Conservation (phyloP, 2,113 vertebrate genomes). For the Ochotona princeps region DNA sequence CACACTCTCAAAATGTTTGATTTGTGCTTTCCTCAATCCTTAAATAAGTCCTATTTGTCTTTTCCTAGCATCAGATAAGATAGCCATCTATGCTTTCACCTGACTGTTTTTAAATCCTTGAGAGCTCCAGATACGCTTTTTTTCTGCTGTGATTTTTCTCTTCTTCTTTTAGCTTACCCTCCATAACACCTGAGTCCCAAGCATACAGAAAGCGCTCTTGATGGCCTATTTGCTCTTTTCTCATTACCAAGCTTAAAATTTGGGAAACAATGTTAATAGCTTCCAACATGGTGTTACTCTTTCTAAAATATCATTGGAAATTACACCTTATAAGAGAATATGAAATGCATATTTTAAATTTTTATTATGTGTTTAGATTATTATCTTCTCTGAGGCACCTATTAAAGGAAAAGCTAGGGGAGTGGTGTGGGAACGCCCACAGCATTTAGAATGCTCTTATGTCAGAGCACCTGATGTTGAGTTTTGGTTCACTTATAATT, state of each 20-base stretch:
- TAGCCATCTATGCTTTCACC: not conserved
- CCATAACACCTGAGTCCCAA: not conserved
- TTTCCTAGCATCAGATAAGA: not conserved
- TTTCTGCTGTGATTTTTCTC: conserved; percentile 27
- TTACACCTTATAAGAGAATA: conserved; percentile 4
- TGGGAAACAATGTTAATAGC: not conserved
- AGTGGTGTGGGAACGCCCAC: too few species aligned
- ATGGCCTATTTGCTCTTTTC: conserved; percentile 15
- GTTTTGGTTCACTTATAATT: too few species aligned
- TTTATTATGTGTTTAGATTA: conserved; percentile 11
- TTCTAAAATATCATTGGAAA: conserved; percentile 32
- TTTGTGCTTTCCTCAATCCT: conserved; percentile 27
- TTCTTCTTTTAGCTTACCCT: conserved; percentile 19
- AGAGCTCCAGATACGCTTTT: not conserved
- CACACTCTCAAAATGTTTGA: conserved; percentile 20
- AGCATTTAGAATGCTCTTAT: too few species aligned
- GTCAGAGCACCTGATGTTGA: too few species aligned
- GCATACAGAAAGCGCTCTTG: not conserved
- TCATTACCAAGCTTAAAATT: conserved; percentile 33
- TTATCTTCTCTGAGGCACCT: not conserved
- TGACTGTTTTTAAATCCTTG: conserved; percentile 27
- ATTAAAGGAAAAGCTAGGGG: conserved; percentile 25
- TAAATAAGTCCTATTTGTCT: conserved; percentile 35
- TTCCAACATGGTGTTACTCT: conserved; percentile 23
- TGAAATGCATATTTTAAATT: conserved; percentile 9